Evolutionary conservation across 2,113 vertebrate genomes (phyloP), one percentile per base, ranked within the genome.

Genomic region (Hyaena hyaena): DNA sequence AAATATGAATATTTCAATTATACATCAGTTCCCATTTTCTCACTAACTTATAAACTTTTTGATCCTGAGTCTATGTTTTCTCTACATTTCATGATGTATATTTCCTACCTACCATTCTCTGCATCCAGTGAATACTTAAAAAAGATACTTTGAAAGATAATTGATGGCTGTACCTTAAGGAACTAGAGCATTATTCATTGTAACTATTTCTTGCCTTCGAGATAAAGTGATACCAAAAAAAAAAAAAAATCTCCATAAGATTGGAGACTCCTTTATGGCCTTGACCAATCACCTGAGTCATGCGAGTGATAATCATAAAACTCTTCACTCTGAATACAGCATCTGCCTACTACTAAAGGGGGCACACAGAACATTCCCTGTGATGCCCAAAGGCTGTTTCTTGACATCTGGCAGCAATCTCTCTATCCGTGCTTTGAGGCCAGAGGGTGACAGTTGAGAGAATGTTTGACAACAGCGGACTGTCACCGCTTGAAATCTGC

Each of bases 341-440:
- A 97, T 92, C 95, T 97, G 96, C 96, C 76, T 95, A 10, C n/a
- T 33, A 12, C 11, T 65, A 71, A 82, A 53, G 74, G 66, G 76
- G 80, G 50, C 95, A 77, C 1, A 73, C 43, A 69, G 63, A 87
- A 80, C 90, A 87, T 48, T 28, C 65, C 83, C 48, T 8, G 35
- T 6, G 89, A 93, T 90, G 69, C 96, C 84, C 97, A 92, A 66
- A 86, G 87, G 92, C 65, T 65, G 17, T 9, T 80, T 81, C 81
- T 69, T 74, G 84, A 95, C 98, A 98, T 90, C 95, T 98, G 96
- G 90, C 69, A 73, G 87, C 31, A 16, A 43, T 61, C 23, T 88
- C 63, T 77, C 69, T 65, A 63, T 21, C 21, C 26, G 19, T 68
- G 90, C 94, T 94, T 81, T 66, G 80, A 97, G 97, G 80, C 85